Evolutionary conservation across 2,888 invertebrate species (phyloP), one percentile per base, ranked within the genome.

Genomic region (Polyommatus iphigenia): DNA sequence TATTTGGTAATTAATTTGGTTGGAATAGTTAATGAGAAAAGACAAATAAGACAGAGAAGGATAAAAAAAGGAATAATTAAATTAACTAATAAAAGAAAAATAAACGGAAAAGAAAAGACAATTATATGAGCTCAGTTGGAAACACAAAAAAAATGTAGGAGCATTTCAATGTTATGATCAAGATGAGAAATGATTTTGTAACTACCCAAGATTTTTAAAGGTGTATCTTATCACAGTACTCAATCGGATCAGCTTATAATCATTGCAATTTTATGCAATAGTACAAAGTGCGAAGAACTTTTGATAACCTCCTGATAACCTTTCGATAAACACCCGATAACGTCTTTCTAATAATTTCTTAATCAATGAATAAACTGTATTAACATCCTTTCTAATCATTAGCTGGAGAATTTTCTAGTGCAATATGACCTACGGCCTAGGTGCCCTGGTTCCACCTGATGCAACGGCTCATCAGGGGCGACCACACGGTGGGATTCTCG

Each of bases 391-490:
- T 67, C 67, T 67, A 67, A 67, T 67, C 29, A 67, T 67, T 67
- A 73, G 46, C 20, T 8, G 46, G 73, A 73, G 46, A 46, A 46
- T 20, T 73, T 73, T 41, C 73, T 73, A 73, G 73, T 46, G 73
- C 20, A 20, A 73, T 73, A 59, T 77, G 79, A 79, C 78, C 79
- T 79, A 78, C 79, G 78, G 75, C 78, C 77, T 20, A 79, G 24
- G 29, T 76, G 77, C 67, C 73, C 77, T 76, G 76, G 76, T 78
- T 80, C 36, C 78, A 46, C 62, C 76, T 82, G 80, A 80, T 77
- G 82, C 80, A 79, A 82, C 77, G 59, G 71, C 79, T 81, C 79
- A 81, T 80, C 78, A 79, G 77, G 78, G 78, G 78, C 78, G 72
- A 41, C 41, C 41, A 41, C 41, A 78, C 73, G 57, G 15, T 24